A percentile compares a stretch with the other conserved stretches of the same genome.
Evolutionary conservation across 2,797 vertebrate species (phyloP).

Genomic region (Galaxias olidus): DNA sequence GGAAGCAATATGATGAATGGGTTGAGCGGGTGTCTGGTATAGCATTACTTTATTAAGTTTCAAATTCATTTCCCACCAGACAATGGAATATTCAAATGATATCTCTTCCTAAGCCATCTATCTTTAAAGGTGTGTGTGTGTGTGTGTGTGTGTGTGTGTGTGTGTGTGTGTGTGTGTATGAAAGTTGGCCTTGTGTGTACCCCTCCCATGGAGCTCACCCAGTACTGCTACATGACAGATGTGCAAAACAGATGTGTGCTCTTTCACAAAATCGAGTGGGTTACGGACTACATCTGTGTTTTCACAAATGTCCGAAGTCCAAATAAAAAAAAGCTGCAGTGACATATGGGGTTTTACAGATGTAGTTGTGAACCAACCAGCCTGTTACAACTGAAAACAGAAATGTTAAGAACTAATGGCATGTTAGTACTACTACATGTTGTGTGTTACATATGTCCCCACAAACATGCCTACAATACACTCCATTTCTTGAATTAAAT

Average conservation of each 20-base stretch:
- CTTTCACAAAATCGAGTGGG: conserved; percentile 31
- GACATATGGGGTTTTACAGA: neutral
- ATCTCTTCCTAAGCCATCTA: neutral
- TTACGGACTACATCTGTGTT: conserved; percentile 23
- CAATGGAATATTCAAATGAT: too few relatives aligned
- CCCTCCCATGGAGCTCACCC: conserved; percentile 29
- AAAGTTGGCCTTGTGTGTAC: conserved; percentile 5
- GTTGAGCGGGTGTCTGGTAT: too few relatives aligned
- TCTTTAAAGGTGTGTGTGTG: conserved; percentile 1
- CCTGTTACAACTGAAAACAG: neutral
- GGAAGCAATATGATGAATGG: too few relatives aligned
- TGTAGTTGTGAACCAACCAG: neutral
- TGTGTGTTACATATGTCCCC: too few relatives aligned
- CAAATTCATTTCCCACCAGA: too few relatives aligned
- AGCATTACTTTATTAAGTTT: too few relatives aligned
- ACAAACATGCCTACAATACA: too few relatives aligned
- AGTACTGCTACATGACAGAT: conserved; percentile 60
- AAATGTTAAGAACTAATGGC: too few relatives aligned
- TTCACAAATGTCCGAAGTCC: neutral
- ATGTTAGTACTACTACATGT: too few relatives aligned
- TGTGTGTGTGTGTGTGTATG: conserved; percentile 14
- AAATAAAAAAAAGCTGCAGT: conserved; percentile 8
- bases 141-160: conserved; percentile 25
- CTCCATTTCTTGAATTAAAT: too few relatives aligned
- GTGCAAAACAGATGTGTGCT: conserved; percentile 65